Evolutionary conservation across 2,113 vertebrate genomes (phyloP).

Genomic region (Rana temporaria): DNA sequence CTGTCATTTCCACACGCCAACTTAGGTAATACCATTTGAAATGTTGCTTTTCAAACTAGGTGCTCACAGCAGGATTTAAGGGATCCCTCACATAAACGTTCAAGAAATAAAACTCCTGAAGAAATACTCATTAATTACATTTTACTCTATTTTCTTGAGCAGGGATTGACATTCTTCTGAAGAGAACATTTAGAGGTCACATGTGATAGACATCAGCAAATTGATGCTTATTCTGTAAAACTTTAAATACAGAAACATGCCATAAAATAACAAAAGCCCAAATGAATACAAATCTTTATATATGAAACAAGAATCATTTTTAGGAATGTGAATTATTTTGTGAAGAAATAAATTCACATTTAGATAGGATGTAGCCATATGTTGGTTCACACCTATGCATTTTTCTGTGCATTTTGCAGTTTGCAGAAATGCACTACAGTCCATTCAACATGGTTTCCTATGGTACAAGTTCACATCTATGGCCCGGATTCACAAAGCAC

Average conservation of each 20-base stretch:
- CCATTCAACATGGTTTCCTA: too few relatives aligned
- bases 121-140: slow-evolving; percentile 25
- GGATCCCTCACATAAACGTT: slow-evolving; percentile 41
- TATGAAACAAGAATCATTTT: too few relatives aligned
- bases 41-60: slow-evolving; percentile 48
- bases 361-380: too few relatives aligned
- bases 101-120: slow-evolving; percentile 34
- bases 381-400: too few relatives aligned
- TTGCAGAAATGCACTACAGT: too few relatives aligned
- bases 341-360: too few relatives aligned
- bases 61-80: slow-evolving; percentile 45
- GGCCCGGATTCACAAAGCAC: too few relatives aligned
- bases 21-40: slow-evolving; percentile 50
- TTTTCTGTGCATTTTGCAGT: too few relatives aligned
- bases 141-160: slow-evolving; percentile 25
- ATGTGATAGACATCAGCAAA: not conserved
- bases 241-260: not conserved
- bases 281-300: too few relatives aligned
- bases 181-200: slow-evolving; percentile 14
- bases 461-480: too few relatives aligned
- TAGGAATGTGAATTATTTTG: too few relatives aligned
- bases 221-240: not conserved
- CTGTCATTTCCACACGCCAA: slow-evolving; percentile 46
- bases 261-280: not conserved
- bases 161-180: slow-evolving; percentile 16